Conservation (phyloP, 1,140 invertebrate genomes). For the Aphelenchoides fujianensis region DNA sequence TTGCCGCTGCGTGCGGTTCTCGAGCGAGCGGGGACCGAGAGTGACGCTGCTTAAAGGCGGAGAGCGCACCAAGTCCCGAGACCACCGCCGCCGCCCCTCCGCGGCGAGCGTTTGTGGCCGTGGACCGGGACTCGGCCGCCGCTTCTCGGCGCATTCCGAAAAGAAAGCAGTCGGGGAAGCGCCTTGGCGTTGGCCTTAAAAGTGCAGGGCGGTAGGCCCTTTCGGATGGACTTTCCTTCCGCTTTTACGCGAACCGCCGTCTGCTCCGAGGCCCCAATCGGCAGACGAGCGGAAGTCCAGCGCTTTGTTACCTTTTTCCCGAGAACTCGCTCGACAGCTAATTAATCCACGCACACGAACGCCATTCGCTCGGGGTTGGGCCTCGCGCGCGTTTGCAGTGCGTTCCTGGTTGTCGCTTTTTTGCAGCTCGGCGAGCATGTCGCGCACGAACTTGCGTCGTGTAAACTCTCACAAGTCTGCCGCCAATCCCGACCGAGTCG, state of each 20-base stretch:
- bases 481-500: not conserved
- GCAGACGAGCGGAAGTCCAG: no score
- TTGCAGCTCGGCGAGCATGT: not conserved
- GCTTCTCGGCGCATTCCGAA: not conserved
- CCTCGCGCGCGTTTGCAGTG: no score
- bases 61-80: no score
- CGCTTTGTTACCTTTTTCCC: no score
- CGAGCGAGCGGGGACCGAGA: not conserved
- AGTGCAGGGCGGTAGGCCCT: no score
- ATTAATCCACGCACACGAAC: no score
- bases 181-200: slow-evolving; percentile 5
- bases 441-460: not conserved
- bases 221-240: not conserved
- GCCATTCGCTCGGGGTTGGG: not conserved
- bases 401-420: not conserved
- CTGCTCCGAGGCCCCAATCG: no score
- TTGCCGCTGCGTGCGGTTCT: not conserved
- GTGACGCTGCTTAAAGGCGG: no score
- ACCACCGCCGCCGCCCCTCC: not conserved
- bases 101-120: not conserved
- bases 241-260: no score
- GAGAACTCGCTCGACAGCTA: no score
- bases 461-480: not conserved
- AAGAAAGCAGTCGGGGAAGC: not conserved
- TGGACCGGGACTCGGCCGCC: no score